Conservation (phyloP, 2,113 vertebrate species). For the Astur gentilis region DNA sequence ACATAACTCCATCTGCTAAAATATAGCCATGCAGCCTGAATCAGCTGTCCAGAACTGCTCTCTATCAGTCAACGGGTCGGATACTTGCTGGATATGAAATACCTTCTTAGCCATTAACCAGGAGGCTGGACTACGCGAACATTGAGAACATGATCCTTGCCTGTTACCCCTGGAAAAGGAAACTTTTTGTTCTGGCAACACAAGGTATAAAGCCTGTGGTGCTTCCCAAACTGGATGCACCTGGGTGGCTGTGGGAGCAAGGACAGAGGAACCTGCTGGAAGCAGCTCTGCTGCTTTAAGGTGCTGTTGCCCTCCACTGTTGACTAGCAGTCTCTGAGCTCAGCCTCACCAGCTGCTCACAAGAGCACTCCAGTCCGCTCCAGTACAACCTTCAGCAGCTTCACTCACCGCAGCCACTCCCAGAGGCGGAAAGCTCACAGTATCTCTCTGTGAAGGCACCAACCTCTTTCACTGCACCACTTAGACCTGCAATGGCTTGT, state of each 20-base stretch:
- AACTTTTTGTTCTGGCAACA: background rate
- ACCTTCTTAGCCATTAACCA: background rate
- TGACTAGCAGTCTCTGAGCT: fast-evolving
- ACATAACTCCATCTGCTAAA: background rate
- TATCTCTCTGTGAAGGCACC: background rate
- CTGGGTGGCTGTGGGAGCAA: background rate
- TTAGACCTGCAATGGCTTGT: background rate
- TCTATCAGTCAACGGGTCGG: background rate
- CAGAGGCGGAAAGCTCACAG: background rate
- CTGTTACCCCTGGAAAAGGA: background rate
- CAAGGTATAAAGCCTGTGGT: background rate
- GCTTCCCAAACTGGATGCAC: background rate
- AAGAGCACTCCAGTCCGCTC: background rate
- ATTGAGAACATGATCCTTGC: fast-evolving
- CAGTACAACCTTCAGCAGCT: background rate
- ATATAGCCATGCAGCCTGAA: background rate
- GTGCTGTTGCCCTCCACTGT: background rate
- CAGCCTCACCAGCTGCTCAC: background rate
- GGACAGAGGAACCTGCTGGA: background rate
- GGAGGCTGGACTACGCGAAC: fast-evolving
- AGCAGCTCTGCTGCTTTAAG: background rate
- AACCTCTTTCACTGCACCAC: background rate
- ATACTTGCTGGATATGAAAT: background rate
- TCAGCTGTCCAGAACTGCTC: background rate
- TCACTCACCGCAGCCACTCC: background rate